phyloP scores from a whole-genome alignment of 2,888 invertebrate species.

The Panzeria rudis region DNA sequence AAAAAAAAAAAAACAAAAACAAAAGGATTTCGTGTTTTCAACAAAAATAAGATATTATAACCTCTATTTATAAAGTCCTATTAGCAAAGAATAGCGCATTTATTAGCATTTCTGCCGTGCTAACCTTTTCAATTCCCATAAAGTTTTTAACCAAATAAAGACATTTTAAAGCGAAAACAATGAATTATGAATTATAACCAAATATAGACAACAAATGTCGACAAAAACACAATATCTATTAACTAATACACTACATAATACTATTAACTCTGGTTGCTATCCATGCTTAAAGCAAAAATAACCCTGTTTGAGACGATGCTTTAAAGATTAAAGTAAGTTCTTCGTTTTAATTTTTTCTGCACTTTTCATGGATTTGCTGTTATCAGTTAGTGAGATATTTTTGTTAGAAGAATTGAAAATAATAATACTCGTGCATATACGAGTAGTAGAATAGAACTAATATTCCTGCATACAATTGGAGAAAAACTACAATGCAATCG shows the following conservation, averaged over 20 bases:
- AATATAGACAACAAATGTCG: conserved; percentile 71
- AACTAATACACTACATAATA: conserved; percentile 64
- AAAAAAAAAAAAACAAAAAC: background rate
- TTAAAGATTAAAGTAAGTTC: background rate
- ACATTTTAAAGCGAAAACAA: conserved; percentile 67
- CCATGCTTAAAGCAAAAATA: background rate
- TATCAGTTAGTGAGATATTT: conserved; percentile 69
- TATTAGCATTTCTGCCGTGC: conserved; percentile 7
- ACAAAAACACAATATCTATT: conserved; percentile 71
- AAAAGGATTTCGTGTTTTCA: background rate
- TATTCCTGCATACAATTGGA: conserved; percentile 5
- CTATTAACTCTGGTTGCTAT: conserved; percentile 25
- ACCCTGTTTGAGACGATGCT: conserved; percentile 33
- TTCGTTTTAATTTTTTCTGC: conserved; percentile 23
- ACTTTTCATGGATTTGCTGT: conserved; percentile 49
- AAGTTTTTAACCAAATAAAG: conserved; percentile 65
- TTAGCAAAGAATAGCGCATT: conserved; percentile 34
- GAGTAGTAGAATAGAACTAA: conserved; percentile 36
- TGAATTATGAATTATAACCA: conserved; percentile 73
- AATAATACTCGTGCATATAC: background rate
- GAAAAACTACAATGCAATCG: conserved; percentile 3
- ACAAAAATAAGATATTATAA: conserved; percentile 25
- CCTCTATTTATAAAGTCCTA: background rate
- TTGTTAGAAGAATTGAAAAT: conserved; percentile 50
- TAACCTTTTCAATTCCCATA: conserved; percentile 63